Percentiles rank a stretch among this genome's conserved stretches.
These are phyloP conservation scores for Caretta caretta DNA, from an alignment of 2,113 vertebrate species.

Conservation along the genomic window DNA sequence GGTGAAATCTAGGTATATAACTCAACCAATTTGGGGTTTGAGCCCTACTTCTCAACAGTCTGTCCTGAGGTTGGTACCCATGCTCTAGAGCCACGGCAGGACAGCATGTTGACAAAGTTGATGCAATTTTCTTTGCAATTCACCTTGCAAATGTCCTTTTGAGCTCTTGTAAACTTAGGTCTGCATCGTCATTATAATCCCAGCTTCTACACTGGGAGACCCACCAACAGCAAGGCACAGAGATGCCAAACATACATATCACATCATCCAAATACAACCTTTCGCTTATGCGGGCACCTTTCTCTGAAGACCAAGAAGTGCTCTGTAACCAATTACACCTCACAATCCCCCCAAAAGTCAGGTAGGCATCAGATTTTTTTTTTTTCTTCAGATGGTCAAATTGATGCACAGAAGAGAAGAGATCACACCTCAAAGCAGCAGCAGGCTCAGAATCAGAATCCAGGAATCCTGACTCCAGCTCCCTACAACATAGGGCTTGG, in stretches of 20 bases:
- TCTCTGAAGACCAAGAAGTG: background rate
- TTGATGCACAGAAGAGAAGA: background rate
- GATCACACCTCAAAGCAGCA: background rate
- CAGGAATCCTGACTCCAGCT: background rate
- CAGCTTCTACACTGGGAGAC: background rate
- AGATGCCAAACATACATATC: background rate
- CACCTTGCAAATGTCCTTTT: background rate
- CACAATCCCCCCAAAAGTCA: background rate
- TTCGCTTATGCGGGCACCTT: background rate
- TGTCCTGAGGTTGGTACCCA: too few relatives aligned
- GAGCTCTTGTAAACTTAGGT: background rate
- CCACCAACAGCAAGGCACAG: background rate
- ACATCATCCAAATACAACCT: background rate
- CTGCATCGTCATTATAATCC: background rate
- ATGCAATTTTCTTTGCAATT: background rate
- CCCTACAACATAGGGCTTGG: background rate
- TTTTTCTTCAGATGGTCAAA: background rate
- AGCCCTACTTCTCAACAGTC: too few relatives aligned
- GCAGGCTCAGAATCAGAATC: rapidly evolving
- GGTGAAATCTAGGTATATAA: too few relatives aligned
- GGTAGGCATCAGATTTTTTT: rapidly evolving
- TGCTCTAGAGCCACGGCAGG: too few relatives aligned
- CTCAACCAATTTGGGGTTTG: too few relatives aligned
- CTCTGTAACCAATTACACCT: background rate
- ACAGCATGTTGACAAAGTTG: too few relatives aligned